These are phyloP conservation scores for Cataglyphis hispanica DNA, from an alignment of 1,140 invertebrate species.

Conservation along the genomic window DNA sequence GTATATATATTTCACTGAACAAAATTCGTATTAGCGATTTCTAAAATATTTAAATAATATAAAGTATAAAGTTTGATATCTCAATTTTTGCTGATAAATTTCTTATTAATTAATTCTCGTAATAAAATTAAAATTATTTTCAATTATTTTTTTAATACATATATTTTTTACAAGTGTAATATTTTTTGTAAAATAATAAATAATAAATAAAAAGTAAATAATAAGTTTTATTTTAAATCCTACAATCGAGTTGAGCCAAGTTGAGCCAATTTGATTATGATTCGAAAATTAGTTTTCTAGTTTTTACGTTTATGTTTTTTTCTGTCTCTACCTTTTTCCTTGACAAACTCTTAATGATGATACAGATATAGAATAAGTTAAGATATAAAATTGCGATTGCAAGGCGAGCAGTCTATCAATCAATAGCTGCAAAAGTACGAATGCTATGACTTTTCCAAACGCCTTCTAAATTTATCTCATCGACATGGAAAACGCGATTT, in stretches of 20 bases:
- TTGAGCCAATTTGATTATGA: not conserved
- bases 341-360: not conserved
- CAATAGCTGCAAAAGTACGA: not conserved
- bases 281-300: not conserved
- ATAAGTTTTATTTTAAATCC: not conserved
- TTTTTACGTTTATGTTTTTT: not conserved
- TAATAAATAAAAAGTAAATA: too few relatives aligned
- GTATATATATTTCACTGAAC: not conserved
- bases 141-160: not conserved
- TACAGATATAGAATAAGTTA: slow-evolving; percentile 41
- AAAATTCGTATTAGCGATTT: not conserved
- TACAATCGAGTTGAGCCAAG: not conserved
- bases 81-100: not conserved
- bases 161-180: not conserved
- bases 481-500: not conserved
- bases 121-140: not conserved
- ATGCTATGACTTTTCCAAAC: slow-evolving; percentile 25
- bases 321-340: not conserved
- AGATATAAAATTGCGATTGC: slow-evolving; percentile 27
- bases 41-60: not conserved
- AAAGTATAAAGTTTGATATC: not conserved
- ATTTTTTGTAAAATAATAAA: not conserved
- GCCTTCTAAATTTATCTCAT: slow-evolving; percentile 36
- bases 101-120: not conserved
- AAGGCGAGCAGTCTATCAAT: slow-evolving; percentile 4